A percentile compares a stretch with the other conserved stretches of the same genome.
Evolutionary conservation across 2,888 invertebrate species (phyloP).

Genomic region (Brachylomia viminalis): DNA sequence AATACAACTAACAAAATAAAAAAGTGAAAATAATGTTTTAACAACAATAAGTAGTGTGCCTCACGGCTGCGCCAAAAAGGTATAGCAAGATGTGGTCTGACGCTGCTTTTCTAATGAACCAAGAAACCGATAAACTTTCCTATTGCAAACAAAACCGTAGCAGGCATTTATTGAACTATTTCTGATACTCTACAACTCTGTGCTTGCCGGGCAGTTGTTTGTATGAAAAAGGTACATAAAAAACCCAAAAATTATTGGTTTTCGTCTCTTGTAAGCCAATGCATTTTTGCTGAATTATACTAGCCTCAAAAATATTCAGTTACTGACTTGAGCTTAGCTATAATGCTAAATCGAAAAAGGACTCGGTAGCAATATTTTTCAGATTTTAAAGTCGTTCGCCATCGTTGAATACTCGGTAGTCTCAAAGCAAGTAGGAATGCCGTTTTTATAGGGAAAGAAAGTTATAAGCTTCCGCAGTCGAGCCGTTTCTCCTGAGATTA

Average conservation of each 20-base stretch:
- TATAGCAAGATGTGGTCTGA: too few relatives aligned
- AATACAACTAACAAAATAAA: too few relatives aligned
- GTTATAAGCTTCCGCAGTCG: slow-evolving; percentile 54
- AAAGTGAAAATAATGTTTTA: too few relatives aligned
- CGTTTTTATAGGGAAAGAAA: slow-evolving; percentile 57
- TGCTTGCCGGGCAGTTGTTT: neutral
- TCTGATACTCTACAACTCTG: neutral
- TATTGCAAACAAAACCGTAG: slow-evolving; percentile 10
- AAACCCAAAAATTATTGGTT: neutral
- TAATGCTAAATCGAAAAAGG: slow-evolving; percentile 46
- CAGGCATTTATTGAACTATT: slow-evolving; percentile 14
- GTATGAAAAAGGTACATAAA: neutral
- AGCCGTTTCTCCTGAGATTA: slow-evolving; percentile 64
- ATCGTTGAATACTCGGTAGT: slow-evolving; percentile 28
- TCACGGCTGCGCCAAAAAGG: too few relatives aligned
- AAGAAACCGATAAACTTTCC: slow-evolving; percentile 21
- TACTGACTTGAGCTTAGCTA: slow-evolving; percentile 10
- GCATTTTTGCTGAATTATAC: neutral
- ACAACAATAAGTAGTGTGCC: too few relatives aligned
- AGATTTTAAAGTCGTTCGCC: slow-evolving; percentile 38
- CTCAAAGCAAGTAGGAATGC: slow-evolving; percentile 54
- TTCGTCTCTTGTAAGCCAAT: neutral
- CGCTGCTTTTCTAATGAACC: too few relatives aligned
- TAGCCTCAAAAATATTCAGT: neutral
- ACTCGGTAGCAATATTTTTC: slow-evolving; percentile 37